Conservation (phyloP, 2,888 invertebrate genomes). For the Thera obeliscata region DNA sequence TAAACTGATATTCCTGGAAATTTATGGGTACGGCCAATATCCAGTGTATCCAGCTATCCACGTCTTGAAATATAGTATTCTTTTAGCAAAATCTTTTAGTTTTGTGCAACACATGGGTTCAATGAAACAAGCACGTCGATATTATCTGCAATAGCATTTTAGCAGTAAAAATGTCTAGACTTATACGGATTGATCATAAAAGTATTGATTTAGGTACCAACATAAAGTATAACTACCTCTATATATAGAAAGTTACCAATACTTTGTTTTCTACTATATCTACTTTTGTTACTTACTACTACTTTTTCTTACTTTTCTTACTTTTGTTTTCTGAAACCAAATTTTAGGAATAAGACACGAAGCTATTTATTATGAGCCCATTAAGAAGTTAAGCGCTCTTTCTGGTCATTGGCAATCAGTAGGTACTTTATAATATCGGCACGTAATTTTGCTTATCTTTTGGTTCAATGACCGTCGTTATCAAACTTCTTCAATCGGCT, state of each 20-base stretch:
- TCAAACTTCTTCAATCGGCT: slow-evolving; percentile 68
- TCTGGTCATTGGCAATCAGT: slow-evolving; percentile 47
- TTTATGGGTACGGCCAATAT: too few species aligned
- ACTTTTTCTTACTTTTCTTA: too few species aligned
- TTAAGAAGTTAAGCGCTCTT: slow-evolving; percentile 38
- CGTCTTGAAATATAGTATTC: too few species aligned
- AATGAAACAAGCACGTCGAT: background rate
- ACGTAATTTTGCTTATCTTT: slow-evolving; percentile 57
- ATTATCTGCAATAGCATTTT: background rate
- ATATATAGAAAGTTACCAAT: too few species aligned
- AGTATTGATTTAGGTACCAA: too few species aligned
- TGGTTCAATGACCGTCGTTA: slow-evolving; percentile 70
- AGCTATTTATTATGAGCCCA: slow-evolving; percentile 29
- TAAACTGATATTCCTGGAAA: too few species aligned
- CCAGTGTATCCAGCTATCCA: too few species aligned
- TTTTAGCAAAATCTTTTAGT: too few species aligned
- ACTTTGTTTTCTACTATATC: too few species aligned
- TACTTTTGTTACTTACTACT: too few species aligned
- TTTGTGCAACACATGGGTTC: too few species aligned
- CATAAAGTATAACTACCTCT: too few species aligned
- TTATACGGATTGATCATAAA: background rate
- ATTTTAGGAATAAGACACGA: background rate
- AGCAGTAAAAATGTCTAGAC: slow-evolving; percentile 10
- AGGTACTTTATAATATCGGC: slow-evolving; percentile 47
- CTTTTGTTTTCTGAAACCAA: background rate